Base-by-base conservation (phyloP, 2,113 vertebrate genomes). In the Corythornis vintsioides region DNA sequence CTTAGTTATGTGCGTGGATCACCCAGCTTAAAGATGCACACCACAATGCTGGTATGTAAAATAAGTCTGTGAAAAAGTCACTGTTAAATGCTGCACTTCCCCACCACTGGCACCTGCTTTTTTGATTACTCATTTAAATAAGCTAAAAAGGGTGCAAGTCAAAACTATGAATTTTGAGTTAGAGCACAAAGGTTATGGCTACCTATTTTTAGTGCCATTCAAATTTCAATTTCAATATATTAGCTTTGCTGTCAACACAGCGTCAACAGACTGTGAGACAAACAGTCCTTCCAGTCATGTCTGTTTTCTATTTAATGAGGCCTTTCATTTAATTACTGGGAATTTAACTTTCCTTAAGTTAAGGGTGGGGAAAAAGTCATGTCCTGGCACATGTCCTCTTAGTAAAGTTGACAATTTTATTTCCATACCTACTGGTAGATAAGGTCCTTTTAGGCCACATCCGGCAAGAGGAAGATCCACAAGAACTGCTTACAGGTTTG, bases 331-430 rank as follows among this genome's bases (percentile, higher is more conserved):
- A 1, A 0, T 73, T 48, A 77, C 47, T 75, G 31, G 22, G 35
- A 52, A 35, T 71, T n/a, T 52, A 72, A 63, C 25, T 69, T 70
- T 43, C 9, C 24, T 75, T 64, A 78, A 48, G 38, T 38, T 38
- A 40, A 25, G 22, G 13, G 8, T 8, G 15, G 4, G 4, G 8
- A 11, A 0, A 28, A 52, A 26, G 20, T 14, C 29, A 35, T 2
- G 2, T 52, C 40, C 15, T 19, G 59, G 31, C 18, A 72, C 40
- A 75, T 35, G 35, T 61, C 80, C 17, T 72, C 9, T 45, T 89
- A 38, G 9, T 82, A 82, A 91, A 82, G 28, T 14, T 45, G 53
- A 48, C 42, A 47, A 75, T 83, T 82, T 73, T 22, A 21, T 83
- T 90, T 80, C 59, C 8, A 1, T 35, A 87, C 57, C 70, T 84